These are phyloP conservation scores for Conistra vaccinii DNA, from an alignment of 2,888 invertebrate species.

Conservation along the genomic window DNA sequence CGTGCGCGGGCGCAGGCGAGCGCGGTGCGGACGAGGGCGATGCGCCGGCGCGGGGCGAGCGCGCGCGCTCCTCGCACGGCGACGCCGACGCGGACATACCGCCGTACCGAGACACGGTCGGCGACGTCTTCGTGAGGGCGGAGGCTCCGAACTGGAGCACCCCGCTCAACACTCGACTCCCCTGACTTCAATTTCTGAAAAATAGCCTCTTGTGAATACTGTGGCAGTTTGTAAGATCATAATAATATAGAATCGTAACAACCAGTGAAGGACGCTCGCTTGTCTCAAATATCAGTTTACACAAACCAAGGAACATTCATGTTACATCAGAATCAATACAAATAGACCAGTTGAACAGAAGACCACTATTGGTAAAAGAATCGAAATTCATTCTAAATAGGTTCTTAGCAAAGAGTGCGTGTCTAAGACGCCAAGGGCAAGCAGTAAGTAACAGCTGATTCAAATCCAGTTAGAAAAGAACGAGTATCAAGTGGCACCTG, in stretches of 20 bases:
- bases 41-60: constrained; percentile 84
- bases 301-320: neutral
- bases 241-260: constrained; percentile 8
- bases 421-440: constrained; percentile 76
- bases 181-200: constrained; percentile 82
- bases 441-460: constrained; percentile 87
- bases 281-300: constrained; percentile 32
- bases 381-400: constrained; percentile 26
- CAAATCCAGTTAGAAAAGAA: constrained; percentile 89
- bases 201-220: constrained; percentile 50
- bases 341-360: constrained; percentile 5
- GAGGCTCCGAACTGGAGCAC: constrained; percentile 85
- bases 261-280: constrained; percentile 45
- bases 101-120: constrained; percentile 77
- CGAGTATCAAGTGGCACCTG: constrained; percentile 89
- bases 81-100: constrained; percentile 88
- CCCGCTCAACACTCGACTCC: constrained; percentile 82
- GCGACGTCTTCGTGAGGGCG: constrained; percentile 83
- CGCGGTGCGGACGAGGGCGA: constrained; percentile 89
- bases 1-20: constrained; percentile 93
- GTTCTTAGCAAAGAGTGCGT: constrained; percentile 32
- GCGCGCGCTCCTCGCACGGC: constrained; percentile 86
- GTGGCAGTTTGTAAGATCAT: neutral
- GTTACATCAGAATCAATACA: neutral
- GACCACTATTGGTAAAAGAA: neutral